Base-by-base conservation (phyloP, 2,888 invertebrate genomes). In the Cerastis rubricosa region DNA sequence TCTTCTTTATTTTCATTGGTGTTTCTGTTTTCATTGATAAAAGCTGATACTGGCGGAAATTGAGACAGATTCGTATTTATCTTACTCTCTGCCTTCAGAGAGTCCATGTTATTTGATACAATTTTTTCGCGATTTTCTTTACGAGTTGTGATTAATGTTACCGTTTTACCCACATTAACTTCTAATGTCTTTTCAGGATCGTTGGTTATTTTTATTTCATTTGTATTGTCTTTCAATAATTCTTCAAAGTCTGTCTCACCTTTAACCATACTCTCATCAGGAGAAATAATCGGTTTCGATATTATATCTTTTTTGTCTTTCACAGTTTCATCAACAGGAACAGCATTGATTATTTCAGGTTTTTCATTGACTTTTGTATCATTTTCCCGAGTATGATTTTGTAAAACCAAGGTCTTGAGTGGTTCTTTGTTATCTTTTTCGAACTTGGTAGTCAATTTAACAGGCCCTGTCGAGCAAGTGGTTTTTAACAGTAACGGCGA, bases 161-260 rank as follows among this genome's bases (percentile, higher is more conserved):
- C 86, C 57, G 90, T 92, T 91, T 95, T 96, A 29, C 94, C 94
- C n/a, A 94, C 94, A 89, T 95, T 95, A 0, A 95, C 89, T 90
- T 96, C 95, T 57, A 95, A 90, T 89, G 94, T 96, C 86, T 95
- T 96, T 75, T 96, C 95, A 25, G 94, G 93, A 77, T 95, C 92
- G 87, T 95, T 96, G 25, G 92, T 94, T 25, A 96, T 89, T 92
- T 97, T 97, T 70, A 96, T 96, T 92, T 97, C 96, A 89, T 96
- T 96, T 40, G 96, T 96, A 71, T 94, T 97, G 87, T 97, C 96
- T 91, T 96, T 97, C 47, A 97, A 89, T 65, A 97, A 89, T 87
- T 97, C 97, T 89, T 97, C 97, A 89, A 96, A 97, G 89, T 97
- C 97, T 59, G 96, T 97, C 87, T 94, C 96, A 90, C 95, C 94